Conservation (phyloP, 1,140 invertebrate genomes). For the Hyles euphorbiae region DNA sequence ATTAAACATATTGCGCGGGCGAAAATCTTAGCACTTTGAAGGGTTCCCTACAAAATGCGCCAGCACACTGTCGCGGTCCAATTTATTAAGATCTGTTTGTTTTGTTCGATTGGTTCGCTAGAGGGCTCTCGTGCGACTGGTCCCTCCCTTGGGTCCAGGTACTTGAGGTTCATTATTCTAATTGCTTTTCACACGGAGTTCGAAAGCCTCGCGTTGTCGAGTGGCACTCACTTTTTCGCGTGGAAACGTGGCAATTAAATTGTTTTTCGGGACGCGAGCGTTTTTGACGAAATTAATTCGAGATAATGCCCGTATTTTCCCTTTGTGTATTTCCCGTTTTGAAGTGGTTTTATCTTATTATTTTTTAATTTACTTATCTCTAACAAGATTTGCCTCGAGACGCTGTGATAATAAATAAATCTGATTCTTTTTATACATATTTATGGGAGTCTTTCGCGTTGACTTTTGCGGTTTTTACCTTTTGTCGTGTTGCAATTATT, state of each 20-base stretch:
- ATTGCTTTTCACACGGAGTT: slow-evolving; percentile 67
- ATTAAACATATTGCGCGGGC: slow-evolving; percentile 4
- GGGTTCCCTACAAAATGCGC: slow-evolving; percentile 4
- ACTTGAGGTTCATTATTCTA: slow-evolving; percentile 70
- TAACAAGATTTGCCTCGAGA: background rate
- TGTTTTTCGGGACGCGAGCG: slow-evolving; percentile 45
- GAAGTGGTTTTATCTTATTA: slow-evolving; percentile 4
- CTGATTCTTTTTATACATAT: too few species aligned
- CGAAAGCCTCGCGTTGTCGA: slow-evolving; percentile 54
- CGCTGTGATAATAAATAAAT: too few species aligned
- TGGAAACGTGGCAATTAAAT: slow-evolving; percentile 66
- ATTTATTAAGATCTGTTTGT: slow-evolving; percentile 4
- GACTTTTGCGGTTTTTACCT: too few species aligned
- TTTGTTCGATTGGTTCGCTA: slow-evolving; percentile 23
- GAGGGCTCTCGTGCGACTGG: slow-evolving; percentile 2
- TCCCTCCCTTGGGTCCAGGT: slow-evolving; percentile 23
- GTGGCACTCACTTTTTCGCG: slow-evolving; percentile 45
- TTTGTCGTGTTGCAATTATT: too few species aligned
- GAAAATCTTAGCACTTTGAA: slow-evolving; percentile 6
- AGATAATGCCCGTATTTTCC: slow-evolving; percentile 38
- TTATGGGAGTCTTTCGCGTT: too few species aligned
- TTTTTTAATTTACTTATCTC: slow-evolving; percentile 5
- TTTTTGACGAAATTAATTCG: slow-evolving; percentile 55
- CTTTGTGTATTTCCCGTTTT: background rate
- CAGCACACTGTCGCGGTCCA: background rate